Conservation (phyloP, 2,888 invertebrate genomes). For the Periphyllus acericola region DNA sequence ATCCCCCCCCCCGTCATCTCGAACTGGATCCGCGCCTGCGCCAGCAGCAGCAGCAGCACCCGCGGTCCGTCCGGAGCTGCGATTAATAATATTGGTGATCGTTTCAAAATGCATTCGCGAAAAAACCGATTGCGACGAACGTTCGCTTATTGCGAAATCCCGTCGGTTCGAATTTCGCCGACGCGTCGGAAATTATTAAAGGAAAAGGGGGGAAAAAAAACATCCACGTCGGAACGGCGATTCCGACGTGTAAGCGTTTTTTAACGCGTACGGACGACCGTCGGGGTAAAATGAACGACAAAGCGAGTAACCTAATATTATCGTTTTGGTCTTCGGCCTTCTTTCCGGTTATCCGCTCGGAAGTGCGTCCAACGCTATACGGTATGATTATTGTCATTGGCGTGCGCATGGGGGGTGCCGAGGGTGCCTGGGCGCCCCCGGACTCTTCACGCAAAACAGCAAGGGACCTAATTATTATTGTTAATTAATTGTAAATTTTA, state of each 20-base stretch:
- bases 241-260: slow-evolving; percentile 17
- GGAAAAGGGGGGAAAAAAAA: background rate
- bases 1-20: too few relatives aligned
- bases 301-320: slow-evolving; percentile 12
- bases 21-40: too few relatives aligned
- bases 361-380: too few relatives aligned
- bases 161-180: slow-evolving; percentile 20
- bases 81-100: too few relatives aligned
- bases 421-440: too few relatives aligned
- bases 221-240: background rate
- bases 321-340: background rate
- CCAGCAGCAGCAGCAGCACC: too few relatives aligned
- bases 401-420: too few relatives aligned
- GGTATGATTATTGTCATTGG: too few relatives aligned
- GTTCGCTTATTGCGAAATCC: slow-evolving; percentile 24
- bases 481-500: too few relatives aligned
- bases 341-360: background rate
- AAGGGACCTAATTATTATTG: too few relatives aligned
- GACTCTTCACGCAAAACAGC: too few relatives aligned
- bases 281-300: background rate
- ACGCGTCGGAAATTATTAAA: slow-evolving; percentile 2
- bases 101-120: background rate
- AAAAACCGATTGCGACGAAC: background rate
- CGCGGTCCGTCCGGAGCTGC: too few relatives aligned
- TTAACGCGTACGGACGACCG: background rate